These are phyloP conservation scores for Sparidentex hasta DNA, from an alignment of 2,797 vertebrate species.

Conservation along the genomic window DNA sequence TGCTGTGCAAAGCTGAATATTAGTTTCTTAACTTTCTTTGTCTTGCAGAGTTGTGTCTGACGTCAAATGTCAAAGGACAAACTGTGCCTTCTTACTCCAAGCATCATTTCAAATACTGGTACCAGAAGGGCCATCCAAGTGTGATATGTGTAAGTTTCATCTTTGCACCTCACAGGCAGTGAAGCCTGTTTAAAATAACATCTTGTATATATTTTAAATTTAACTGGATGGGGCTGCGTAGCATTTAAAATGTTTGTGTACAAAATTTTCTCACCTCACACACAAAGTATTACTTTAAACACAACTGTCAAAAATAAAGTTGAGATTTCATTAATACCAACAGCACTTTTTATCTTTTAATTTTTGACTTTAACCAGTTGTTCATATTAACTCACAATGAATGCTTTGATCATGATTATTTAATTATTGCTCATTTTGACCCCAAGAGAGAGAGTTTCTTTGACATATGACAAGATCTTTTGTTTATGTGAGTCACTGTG, in stretches of 20 bases:
- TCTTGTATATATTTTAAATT: not conserved
- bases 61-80: constrained; percentile 95
- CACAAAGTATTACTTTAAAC: no score
- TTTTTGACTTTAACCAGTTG: no score
- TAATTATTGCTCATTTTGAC: no score
- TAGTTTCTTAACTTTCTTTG: constrained; percentile 5
- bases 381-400: no score
- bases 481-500: no score
- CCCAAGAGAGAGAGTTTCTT: no score
- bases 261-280: no score
- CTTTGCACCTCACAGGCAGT: not conserved
- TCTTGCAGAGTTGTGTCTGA: constrained; percentile 91
- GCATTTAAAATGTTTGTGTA: not conserved
- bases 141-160: constrained; percentile 92
- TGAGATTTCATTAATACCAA: no score
- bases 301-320: no score
- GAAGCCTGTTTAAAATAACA: not conserved
- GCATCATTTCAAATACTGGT: constrained; percentile 97
- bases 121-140: constrained; percentile 90
- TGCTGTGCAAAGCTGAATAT: not conserved
- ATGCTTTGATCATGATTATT: no score
- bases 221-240: not conserved
- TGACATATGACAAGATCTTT: no score
- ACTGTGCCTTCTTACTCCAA: constrained; percentile 90
- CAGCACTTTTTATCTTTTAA: no score